Evolutionary conservation across 1,140 invertebrate genomes (phyloP).

Genomic region (Drosophila mayri): DNA sequence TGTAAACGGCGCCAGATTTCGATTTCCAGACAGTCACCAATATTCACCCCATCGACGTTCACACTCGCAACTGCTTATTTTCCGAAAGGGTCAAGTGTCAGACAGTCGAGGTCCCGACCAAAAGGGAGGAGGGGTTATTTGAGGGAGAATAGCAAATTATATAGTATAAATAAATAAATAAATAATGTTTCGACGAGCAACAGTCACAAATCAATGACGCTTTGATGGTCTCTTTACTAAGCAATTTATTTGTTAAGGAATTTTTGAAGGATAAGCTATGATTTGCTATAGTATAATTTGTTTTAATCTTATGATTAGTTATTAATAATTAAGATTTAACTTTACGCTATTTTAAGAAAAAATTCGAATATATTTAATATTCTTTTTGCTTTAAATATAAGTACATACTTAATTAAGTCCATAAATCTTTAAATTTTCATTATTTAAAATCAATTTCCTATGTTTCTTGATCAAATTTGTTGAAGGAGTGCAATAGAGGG

Average conservation of each 20-base stretch:
- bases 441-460: too few species aligned
- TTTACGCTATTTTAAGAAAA: background rate
- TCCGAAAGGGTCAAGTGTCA: conserved; percentile 79
- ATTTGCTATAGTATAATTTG: background rate
- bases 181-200: conserved; percentile 38
- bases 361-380: too few species aligned
- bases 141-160: conserved; percentile 61
- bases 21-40: conserved; percentile 73
- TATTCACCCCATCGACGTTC: conserved; percentile 33
- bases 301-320: background rate
- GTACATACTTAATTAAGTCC: too few species aligned
- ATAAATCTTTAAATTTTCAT: too few species aligned
- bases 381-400: too few species aligned
- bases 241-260: too few species aligned
- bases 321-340: background rate
- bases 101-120: conserved; percentile 21
- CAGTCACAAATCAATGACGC: conserved; percentile 1
- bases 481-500: background rate
- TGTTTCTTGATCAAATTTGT: too few species aligned
- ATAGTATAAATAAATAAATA: conserved; percentile 53
- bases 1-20: conserved; percentile 80
- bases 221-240: too few species aligned
- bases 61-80: conserved; percentile 70
- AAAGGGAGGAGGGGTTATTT: background rate
- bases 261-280: too few species aligned